A percentile compares a stretch with the other conserved stretches of the same genome.
These are phyloP conservation scores for Astyanax mexicanus DNA, from an alignment of 2,797 vertebrate species.

Conservation along the genomic window DNA sequence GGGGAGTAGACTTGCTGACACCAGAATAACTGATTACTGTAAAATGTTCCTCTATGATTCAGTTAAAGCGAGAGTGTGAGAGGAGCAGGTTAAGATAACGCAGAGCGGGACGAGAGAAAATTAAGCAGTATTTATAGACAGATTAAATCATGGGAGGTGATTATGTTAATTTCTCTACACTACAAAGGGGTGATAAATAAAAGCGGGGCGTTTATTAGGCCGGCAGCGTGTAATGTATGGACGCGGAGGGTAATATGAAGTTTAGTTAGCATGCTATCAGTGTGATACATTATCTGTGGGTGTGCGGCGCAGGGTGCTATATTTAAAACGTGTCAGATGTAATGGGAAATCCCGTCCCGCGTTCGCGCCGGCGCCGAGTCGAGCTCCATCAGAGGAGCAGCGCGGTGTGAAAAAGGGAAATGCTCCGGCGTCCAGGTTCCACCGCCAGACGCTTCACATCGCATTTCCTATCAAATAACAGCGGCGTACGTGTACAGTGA, in stretches of 20 bases:
- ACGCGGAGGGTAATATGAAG: conserved; percentile 69
- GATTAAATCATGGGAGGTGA: conserved; percentile 73
- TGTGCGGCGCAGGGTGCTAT: conserved; percentile 61
- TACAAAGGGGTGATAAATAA: conserved; percentile 79
- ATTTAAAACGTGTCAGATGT: conserved; percentile 66
- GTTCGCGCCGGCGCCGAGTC: conserved; percentile 54
- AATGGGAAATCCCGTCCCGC: conserved; percentile 65
- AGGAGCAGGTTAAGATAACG: conserved; percentile 25
- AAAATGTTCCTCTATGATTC: too few relatives aligned
- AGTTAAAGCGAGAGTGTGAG: too few relatives aligned
- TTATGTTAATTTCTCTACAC: conserved; percentile 75
- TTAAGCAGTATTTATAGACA: conserved; percentile 65
- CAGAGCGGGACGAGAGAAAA: conserved; percentile 37
- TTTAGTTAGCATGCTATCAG: conserved; percentile 68
- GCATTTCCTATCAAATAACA: conserved; percentile 48
- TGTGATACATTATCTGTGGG: conserved; percentile 67
- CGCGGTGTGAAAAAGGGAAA: conserved; percentile 48
- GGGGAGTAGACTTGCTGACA: too few relatives aligned
- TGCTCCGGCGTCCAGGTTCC: conserved; percentile 21
- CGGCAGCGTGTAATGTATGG: conserved; percentile 74
- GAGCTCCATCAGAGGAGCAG: conserved; percentile 54
- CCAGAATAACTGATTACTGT: too few relatives aligned
- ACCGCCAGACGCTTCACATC: conserved; percentile 40
- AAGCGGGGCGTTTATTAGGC: conserved; percentile 75
- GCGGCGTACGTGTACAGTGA: conserved; percentile 25